Percentiles rank a stretch among this genome's conserved stretches.
Evolutionary conservation across 2,797 vertebrate species (phyloP).

Genomic region (Rallus crepitans): DNA sequence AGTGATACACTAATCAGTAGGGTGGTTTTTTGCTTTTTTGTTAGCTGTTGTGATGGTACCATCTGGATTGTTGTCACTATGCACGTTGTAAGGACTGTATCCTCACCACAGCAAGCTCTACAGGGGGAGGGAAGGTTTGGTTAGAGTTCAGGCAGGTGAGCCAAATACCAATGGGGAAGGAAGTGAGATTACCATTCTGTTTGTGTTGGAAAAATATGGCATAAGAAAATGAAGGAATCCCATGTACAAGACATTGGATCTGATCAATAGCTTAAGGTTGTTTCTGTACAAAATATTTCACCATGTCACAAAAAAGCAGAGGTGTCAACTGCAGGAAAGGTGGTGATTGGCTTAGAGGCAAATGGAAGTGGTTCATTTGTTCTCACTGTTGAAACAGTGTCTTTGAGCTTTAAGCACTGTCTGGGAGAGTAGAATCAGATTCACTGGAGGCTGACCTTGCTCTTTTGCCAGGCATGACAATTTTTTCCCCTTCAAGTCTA

Average conservation of each 20-base stretch:
- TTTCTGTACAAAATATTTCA: not conserved
- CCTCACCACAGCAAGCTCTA: not conserved
- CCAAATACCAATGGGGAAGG: not conserved
- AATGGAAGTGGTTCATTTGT: not conserved
- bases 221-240: not conserved
- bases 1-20: not conserved
- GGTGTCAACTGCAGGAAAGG: not conserved
- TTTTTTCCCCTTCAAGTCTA: not conserved
- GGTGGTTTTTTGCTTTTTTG: not conserved
- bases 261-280: not conserved
- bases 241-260: not conserved
- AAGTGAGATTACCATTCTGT: not conserved
- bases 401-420: not conserved
- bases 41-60: not conserved
- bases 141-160: not conserved
- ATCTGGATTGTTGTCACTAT: not conserved
- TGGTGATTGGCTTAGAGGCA: not conserved
- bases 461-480: not conserved
- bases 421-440: not conserved
- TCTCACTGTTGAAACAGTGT: not conserved
- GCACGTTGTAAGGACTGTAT: not conserved
- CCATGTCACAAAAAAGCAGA: accelerated
- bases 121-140: not conserved
- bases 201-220: not conserved
- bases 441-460: not conserved